Percentiles rank a stretch among this genome's conserved stretches.
Evolutionary conservation across 2,113 vertebrate species (phyloP).

Genomic region (Anas platyrhynchos): DNA sequence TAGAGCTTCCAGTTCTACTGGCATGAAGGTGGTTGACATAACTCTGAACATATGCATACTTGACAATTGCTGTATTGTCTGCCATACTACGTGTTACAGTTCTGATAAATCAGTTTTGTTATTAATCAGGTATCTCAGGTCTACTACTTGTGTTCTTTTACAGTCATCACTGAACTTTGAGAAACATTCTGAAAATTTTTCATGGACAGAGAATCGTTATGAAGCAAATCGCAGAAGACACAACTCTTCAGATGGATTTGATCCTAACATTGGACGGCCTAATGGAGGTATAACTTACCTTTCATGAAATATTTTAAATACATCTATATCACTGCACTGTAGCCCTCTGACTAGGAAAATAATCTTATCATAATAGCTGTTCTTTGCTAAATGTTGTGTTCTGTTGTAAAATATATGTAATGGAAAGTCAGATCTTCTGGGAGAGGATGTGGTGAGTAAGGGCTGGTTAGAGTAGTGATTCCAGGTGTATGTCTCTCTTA

Average conservation of each 20-base stretch:
- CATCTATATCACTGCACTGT: not conserved
- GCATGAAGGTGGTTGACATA: not conserved
- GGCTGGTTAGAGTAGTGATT: not conserved
- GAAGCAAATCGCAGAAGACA: slow-evolving; percentile 78
- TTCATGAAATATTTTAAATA: not conserved
- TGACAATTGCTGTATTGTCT: not conserved
- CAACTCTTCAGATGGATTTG: slow-evolving; percentile 80
- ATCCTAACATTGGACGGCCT: slow-evolving; percentile 65
- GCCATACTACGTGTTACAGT: not conserved
- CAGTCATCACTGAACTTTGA: slow-evolving; percentile 78
- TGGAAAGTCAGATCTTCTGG: not conserved
- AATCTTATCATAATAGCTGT: not conserved
- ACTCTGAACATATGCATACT: not conserved
- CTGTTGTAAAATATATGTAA: not conserved
- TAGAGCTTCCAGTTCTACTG: not conserved
- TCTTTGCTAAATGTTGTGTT: not conserved
- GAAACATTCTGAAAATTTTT: slow-evolving; percentile 76
- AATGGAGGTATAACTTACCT: slow-evolving; percentile 73
- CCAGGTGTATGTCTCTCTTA: not conserved
- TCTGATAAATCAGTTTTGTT: not conserved
- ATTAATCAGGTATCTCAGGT: not conserved
- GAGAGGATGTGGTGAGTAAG: not conserved
- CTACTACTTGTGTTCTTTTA: slow-evolving; percentile 26
- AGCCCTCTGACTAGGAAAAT: not conserved
- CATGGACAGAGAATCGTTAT: slow-evolving; percentile 71